phyloP scores from a whole-genome alignment of 2,888 invertebrate genomes.

The Melanophora roralis region DNA sequence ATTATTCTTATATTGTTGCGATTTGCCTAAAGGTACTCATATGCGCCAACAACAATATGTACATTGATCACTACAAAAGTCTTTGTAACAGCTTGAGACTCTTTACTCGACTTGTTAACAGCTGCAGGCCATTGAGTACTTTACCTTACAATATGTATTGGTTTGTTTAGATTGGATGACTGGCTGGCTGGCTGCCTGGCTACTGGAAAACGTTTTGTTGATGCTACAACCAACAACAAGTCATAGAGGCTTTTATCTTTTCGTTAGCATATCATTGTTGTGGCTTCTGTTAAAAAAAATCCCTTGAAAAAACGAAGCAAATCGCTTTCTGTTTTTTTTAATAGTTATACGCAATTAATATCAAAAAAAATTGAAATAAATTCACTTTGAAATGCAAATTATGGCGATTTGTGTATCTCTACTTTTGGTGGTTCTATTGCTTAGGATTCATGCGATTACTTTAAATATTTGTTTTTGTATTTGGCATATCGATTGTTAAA shows the following conservation, averaged over 20 bases:
- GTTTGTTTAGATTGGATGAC: background rate
- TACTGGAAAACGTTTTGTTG: constrained; percentile 50
- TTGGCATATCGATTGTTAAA: constrained; percentile 44
- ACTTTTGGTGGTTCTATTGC: background rate
- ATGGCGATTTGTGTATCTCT: constrained; percentile 68
- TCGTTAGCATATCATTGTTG: constrained; percentile 36
- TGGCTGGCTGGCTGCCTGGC: constrained; percentile 37
- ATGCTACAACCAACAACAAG: constrained; percentile 21
- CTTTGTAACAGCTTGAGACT: constrained; percentile 31
- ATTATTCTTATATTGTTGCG: constrained; percentile 40
- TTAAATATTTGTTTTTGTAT: background rate
- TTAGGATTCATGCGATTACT: constrained; percentile 18
- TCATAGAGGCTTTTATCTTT: constrained; percentile 33
- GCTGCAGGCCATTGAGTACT: constrained; percentile 58
- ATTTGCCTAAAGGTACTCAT: background rate
- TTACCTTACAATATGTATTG: constrained; percentile 17
- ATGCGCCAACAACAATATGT: background rate
- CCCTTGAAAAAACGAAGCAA: constrained; percentile 30
- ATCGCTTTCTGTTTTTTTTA: constrained; percentile 31
- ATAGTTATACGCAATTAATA: constrained; percentile 76
- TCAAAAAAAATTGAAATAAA: constrained; percentile 78
- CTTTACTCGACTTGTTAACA: constrained; percentile 33
- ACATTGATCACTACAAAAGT: constrained; percentile 30
- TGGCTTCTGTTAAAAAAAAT: constrained; percentile 34
- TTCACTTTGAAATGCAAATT: constrained; percentile 74